Percentiles rank a stretch among this genome's conserved stretches.
Evolutionary conservation across 2,797 vertebrate species (phyloP).

Genomic region (Artibeus lituratus): DNA sequence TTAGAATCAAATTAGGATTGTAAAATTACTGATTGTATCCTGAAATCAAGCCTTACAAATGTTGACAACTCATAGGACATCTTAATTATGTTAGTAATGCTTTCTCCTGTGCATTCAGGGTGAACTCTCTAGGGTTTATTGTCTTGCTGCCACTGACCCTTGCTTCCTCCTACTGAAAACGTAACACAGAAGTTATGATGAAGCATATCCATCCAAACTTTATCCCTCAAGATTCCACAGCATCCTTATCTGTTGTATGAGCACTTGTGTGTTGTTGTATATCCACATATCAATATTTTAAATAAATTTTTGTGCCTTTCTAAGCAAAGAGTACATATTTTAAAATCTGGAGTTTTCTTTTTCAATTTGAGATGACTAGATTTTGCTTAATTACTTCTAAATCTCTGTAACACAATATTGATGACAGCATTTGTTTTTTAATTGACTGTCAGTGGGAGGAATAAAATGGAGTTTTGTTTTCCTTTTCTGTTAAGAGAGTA

Average conservation of each 20-base stretch:
- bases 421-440: constrained; percentile 31
- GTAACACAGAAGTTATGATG: not conserved
- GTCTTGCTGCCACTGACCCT: not conserved
- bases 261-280: constrained; percentile 14
- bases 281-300: constrained; percentile 32
- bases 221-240: constrained; percentile 27
- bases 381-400: constrained; percentile 50
- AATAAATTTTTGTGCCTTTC: not conserved
- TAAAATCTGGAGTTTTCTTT: constrained; percentile 4
- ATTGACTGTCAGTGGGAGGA: constrained; percentile 18
- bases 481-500: not conserved
- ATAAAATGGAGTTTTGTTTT: constrained; percentile 31
- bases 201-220: not conserved
- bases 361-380: not conserved
- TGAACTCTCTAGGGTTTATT: not conserved
- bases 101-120: not conserved
- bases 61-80: not conserved
- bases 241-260: constrained; percentile 34
- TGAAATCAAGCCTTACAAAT: constrained; percentile 8
- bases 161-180: not conserved
- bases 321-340: constrained; percentile 22
- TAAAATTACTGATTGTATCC: not conserved
- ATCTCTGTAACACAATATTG: constrained; percentile 13
- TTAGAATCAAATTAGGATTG: not conserved
- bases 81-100: not conserved